Evolutionary conservation across 2,113 vertebrate species (phyloP).

Genomic region (Nothocercus julius): DNA sequence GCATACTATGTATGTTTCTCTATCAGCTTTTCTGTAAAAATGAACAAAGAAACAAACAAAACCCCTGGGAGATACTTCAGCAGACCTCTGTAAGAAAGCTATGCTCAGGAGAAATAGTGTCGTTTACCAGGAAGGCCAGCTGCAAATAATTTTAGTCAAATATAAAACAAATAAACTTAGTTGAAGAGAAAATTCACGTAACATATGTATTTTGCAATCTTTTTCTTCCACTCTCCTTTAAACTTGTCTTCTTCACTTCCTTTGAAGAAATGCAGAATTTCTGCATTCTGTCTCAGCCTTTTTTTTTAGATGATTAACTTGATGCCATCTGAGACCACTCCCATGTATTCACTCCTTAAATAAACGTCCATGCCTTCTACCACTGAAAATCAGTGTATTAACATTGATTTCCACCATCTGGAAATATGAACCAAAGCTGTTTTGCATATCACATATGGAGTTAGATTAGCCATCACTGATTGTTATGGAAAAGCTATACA

Average conservation of each 20-base stretch:
- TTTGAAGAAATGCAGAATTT: not conserved
- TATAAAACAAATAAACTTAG: not conserved
- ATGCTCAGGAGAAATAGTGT: not conserved
- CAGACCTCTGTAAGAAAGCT: not conserved
- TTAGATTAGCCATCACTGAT: not conserved
- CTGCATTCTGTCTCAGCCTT: not conserved
- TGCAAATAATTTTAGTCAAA: not conserved
- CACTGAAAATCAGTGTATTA: not conserved
- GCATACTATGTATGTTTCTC: not conserved
- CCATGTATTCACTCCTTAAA: rapidly evolving
- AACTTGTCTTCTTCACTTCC: not conserved
- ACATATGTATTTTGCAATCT: not conserved
- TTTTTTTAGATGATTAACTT: not conserved
- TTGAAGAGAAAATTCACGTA: not conserved
- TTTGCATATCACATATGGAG: rapidly evolving
- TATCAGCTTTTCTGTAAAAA: not conserved
- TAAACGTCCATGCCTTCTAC: not conserved
- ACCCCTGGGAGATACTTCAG: not conserved
- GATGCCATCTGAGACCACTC: not conserved
- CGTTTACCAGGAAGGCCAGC: not conserved
- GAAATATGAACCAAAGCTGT: not conserved
- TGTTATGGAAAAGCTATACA: not conserved
- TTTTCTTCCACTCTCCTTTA: not conserved
- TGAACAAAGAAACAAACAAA: not conserved
- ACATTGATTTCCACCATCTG: not conserved